Percentiles rank a stretch among this genome's conserved stretches.
Conservation (phyloP, 1,140 invertebrate species). For the Penaeus vannamei region DNA sequence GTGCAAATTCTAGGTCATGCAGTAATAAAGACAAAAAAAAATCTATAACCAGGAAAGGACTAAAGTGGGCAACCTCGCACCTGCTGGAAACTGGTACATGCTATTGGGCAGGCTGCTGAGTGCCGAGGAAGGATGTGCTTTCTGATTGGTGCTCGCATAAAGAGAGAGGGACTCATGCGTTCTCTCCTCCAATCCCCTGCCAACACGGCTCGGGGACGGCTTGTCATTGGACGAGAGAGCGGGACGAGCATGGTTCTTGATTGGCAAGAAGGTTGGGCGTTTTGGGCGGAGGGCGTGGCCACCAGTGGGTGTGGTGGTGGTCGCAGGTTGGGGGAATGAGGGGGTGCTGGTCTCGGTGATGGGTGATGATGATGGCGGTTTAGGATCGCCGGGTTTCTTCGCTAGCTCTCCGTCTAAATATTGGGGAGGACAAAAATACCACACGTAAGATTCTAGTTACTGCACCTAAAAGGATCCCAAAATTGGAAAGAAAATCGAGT, state of each 20-base stretch:
- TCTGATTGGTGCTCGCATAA: constrained; percentile 28
- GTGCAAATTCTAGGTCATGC: constrained; percentile 22
- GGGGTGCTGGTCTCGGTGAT: constrained; percentile 28
- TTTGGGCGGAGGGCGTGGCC: constrained; percentile 46
- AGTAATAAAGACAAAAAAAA: constrained; percentile 6
- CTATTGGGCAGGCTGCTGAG: constrained; percentile 56
- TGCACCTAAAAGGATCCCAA: too few relatives aligned
- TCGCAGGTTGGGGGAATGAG: background rate
- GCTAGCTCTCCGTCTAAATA: constrained; percentile 48
- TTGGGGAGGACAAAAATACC: constrained; percentile 18
- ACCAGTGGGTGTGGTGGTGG: constrained; percentile 14
- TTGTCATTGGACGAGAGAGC: constrained; percentile 51
- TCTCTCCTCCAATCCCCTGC: constrained; percentile 42
- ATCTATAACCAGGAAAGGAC: background rate
- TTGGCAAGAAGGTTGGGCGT: constrained; percentile 62
- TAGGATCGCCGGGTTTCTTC: constrained; percentile 38
- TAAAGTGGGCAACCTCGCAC: constrained; percentile 56
- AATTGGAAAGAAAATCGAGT: too few relatives aligned
- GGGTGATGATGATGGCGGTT: background rate
- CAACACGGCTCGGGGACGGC: constrained; percentile 37
- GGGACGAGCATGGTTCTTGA: constrained; percentile 63
- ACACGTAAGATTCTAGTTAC: constrained; percentile 22
- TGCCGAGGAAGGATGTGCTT: constrained; percentile 35
- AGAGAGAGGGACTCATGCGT: constrained; percentile 52
- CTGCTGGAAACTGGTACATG: constrained; percentile 63